Base-by-base conservation (phyloP, 2,888 invertebrate species). In the Drosophila quinaria region DNA sequence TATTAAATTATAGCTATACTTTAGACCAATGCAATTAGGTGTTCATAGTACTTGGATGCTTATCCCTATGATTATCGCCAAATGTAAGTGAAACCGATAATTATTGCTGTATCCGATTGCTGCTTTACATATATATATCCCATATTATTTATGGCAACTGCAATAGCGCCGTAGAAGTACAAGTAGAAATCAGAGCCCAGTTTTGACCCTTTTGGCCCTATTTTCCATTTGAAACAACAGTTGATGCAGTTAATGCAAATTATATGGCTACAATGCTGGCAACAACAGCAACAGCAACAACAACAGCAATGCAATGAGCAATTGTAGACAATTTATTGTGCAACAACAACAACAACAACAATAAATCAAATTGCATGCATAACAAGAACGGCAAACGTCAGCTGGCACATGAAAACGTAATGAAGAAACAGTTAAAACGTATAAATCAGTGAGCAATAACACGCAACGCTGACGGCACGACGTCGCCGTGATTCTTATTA, bases 401-500 rank as follows among this genome's bases (percentile, higher is more conserved):
- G 72, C 70, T 80, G 80, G 54, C 68, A 49, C 65, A 80, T 74
- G 66, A 54, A 76, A 80, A 54, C 19, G 74, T 70, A 80, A 68
- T 61, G 72, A 60, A 74, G 78, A 73, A 78, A 65, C 73, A 60
- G 87, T 78, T 87, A 61, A 78, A 78, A 78, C 55, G 64, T 71
- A 81, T 81, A 83, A 83, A 84, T 83, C 87, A 81, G 65, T 58
- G 72, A 56, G 66, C 70, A 73, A 74, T 61, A 87, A 65, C 82
- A 82, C 84, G 87, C 87, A 73, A 82, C 67, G 54, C 51, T 54
- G 70, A 67, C 58, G 49, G 49, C 59, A 33, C 58, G 33, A 37
- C 15, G 46, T 1, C 35, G 37, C 42, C 70, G 70, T 75, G 75
- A 64, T 58, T 58, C 29, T 17, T 42, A 62, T 31, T 31, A 31